Percentiles rank a stretch among this genome's conserved stretches.
Evolutionary conservation across 92 coral and sea anemone genomes (phyloP).

Genomic region (Ricordea florida): DNA sequence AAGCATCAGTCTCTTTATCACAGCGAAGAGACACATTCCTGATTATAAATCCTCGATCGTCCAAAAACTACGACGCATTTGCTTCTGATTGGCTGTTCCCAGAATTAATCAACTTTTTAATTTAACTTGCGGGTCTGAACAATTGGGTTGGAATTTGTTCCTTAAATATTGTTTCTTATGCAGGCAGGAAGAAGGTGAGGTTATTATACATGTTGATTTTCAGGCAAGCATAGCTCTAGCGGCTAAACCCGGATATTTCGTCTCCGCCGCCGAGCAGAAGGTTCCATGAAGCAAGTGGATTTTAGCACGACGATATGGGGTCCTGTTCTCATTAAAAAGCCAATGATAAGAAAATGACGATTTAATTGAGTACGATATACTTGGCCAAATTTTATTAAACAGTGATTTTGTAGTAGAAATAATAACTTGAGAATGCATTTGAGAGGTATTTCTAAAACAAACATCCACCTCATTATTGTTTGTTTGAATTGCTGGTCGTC

Average conservation of each 20-base stretch:
- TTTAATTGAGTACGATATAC: conserved; percentile 13
- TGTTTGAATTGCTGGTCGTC: conserved; percentile 49
- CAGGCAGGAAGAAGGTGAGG: conserved; percentile 37
- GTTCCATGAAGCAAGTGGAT: neutral
- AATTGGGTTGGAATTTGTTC: conserved; percentile 48
- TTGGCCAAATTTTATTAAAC: conserved; percentile 31
- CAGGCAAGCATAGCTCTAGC: neutral
- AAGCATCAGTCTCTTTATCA: conserved; percentile 22
- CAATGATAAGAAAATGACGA: conserved; percentile 11
- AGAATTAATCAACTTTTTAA: conserved; percentile 81
- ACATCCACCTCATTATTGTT: conserved; percentile 47
- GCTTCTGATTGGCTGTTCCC: conserved; percentile 62
- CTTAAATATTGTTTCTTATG: conserved; percentile 38
- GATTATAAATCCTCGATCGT: conserved; percentile 57
- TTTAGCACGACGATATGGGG: neutral
- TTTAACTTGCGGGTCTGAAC: conserved; percentile 72
- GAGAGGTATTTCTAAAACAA: conserved; percentile 67
- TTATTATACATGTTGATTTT: neutral
- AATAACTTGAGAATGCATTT: conserved; percentile 44
- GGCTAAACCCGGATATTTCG: neutral
- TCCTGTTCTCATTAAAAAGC: conserved; percentile 11
- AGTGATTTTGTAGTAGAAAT: conserved; percentile 12
- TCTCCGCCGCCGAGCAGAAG: neutral
- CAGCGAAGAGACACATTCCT: conserved; percentile 25
- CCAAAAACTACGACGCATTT: conserved; percentile 48